Evolutionary conservation across 2,797 vertebrate species (phyloP).

Genomic region (Betta splendens): DNA sequence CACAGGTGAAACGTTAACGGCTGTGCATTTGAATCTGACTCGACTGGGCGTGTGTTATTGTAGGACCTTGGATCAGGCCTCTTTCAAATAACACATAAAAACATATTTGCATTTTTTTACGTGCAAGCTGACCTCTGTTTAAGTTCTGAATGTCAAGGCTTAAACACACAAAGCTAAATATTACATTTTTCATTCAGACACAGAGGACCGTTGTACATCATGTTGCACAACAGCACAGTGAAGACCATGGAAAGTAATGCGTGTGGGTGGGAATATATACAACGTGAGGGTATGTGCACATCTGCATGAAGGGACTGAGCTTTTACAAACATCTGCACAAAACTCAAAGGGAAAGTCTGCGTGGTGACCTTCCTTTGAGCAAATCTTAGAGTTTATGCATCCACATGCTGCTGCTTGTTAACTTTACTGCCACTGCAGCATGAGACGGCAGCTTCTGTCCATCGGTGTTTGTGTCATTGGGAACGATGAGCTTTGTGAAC

Average conservation of each 20-base stretch:
- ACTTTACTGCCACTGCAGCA: too few species aligned
- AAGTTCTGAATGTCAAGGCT: neutral
- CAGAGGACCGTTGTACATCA: neutral
- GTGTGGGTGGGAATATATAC: too few species aligned
- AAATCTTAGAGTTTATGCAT: neutral
- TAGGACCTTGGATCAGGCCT: neutral
- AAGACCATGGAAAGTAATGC: neutral
- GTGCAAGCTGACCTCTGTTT: neutral
- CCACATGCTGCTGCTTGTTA: too few species aligned
- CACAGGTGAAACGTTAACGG: slow-evolving; percentile 28
- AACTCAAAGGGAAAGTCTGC: too few species aligned
- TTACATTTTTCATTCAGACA: neutral
- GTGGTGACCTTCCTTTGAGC: too few species aligned
- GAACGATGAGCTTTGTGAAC: too few species aligned
- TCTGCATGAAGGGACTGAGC: too few species aligned
- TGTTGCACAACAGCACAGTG: neutral
- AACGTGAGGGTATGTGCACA: too few species aligned
- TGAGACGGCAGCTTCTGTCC: too few species aligned
- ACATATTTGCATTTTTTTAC: too few species aligned
- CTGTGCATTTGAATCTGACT: slow-evolving; percentile 9
- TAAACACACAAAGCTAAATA: neutral
- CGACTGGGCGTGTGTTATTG: neutral
- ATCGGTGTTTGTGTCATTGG: too few species aligned
- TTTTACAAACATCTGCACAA: too few species aligned
- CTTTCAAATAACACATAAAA: neutral